Evolutionary conservation across 2,797 vertebrate species (phyloP), one percentile per base, ranked within the genome.

Genomic region (Threskiornis aethiopicus): DNA sequence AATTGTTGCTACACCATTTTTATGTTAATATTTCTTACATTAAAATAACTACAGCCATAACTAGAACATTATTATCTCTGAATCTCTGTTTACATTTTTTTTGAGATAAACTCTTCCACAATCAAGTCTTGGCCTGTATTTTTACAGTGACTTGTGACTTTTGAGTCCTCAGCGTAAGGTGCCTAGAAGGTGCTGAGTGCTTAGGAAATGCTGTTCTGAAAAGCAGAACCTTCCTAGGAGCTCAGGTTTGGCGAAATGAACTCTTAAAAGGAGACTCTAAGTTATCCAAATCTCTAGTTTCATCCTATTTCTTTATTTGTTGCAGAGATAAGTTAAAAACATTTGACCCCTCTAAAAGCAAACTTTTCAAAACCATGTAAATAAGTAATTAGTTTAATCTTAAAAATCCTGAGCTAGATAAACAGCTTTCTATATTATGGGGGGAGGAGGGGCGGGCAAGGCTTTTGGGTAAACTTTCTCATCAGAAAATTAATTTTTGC

Each of bases 381-480:
- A 37, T 37, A 37, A 44, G 12, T 10, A 69, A 42, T 26, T 11
- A 13, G 6, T 57, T 90, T 44, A 54, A 64, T 52, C 26, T 69
- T 65, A 37, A 90, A 90, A 90, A 84, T 71, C 6, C 9, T 44
- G 18, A 57, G 6, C 26, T 64, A 72, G 29, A 49, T 20, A 39
- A 82, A 29, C 17, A 39, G 0, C 0, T 39, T 69, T 66, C 35
- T 83, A 1, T 44, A 8, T 44, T 44, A 24, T 33, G 7, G 9
- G 5, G 1, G 1, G 20, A 19, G 21, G 26, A 4, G 11, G 8
- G 29, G 29, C 41, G 7, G 11, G 7, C 11, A 86, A n/a, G 11
- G 3, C 2, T 61, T 82, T 29, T 13, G 29, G 7, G 42, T 37
- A 86, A 77, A 62, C 2, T 47, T 70, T 58, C 14, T 31, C 6